Base-by-base conservation (phyloP, 2,797 vertebrate species). In the Rhinoraja longicauda region DNA sequence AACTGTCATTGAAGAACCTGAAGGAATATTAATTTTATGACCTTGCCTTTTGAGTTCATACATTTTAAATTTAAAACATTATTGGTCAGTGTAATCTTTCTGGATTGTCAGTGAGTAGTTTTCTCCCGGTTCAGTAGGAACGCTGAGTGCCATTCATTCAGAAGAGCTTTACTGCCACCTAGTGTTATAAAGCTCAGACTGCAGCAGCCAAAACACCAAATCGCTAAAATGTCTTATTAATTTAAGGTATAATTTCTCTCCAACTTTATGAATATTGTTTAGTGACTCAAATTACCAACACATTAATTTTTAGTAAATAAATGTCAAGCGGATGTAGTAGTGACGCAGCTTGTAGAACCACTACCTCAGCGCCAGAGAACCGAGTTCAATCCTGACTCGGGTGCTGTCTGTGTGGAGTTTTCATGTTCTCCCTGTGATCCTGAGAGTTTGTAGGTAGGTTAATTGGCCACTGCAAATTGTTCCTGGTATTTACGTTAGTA, bases 91-190 rank as follows among this genome's bases (percentile, higher is more conserved):
- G 39, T 81, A 39, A 79, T 29, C 21, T 86, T 62, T 64, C 6
- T 64, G 82, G 17, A 64, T n/a, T 15, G 15, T 81, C 26, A 53
- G 53, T n/a, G 12, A 57, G 3, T 39, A 6, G 17, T 36, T 32
- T 5, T 91, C 32, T 45, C 36, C 5, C 17, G 39, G 24, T 29
- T 2, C 32, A 91, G 32, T 26, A 29, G 0, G 2, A 91, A 39
- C 9, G 0, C 15, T 32, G 7, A 7, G 1, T 7, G 70, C 1
- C 36, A 72, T 29, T 91, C 24, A 39, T 45, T 36, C 15, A 10
- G 32, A 91, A 91, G 88, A 70, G 67, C 24, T 91, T 67, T 91
- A 45, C 88, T 91, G 67, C 88, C 88, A 39, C 36, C 64, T 13
- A 91, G 8, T 26, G 67, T 5, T 73, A 39, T 9, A 26, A 53